Conservation (phyloP, 2,797 vertebrate genomes). For the Sebastiscus albofasciatus region DNA sequence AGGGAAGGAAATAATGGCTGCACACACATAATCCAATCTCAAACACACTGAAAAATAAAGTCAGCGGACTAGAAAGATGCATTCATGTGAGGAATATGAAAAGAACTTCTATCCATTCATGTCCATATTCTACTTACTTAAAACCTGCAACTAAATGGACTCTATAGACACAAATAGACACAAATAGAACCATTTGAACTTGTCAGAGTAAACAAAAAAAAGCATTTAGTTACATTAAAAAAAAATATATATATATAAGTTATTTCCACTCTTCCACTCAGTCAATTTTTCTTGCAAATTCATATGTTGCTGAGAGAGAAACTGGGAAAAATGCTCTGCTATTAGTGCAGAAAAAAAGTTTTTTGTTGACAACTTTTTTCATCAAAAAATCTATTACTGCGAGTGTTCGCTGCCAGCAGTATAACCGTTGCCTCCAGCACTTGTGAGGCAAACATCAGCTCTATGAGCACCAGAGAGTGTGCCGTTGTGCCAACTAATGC, state of each 20-base stretch:
- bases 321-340: not conserved
- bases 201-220: not conserved
- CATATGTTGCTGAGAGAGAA: not conserved
- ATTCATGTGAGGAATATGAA: slow-evolving; percentile 17
- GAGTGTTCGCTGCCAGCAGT: slow-evolving; percentile 25
- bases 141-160: not conserved
- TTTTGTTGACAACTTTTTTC: slow-evolving; percentile 21
- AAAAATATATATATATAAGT: not conserved
- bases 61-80: slow-evolving; percentile 7
- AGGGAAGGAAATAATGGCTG: slow-evolving; percentile 14
- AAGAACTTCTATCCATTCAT: slow-evolving; percentile 1
- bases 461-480: not conserved
- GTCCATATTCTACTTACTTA: not conserved
- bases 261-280: not conserved
- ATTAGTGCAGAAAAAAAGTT: slow-evolving; percentile 2
- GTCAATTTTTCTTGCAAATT: not conserved
- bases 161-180: not conserved
- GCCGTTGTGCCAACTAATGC: slow-evolving; percentile 22
- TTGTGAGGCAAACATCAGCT: slow-evolving; percentile 16
- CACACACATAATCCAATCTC: slow-evolving; percentile 11
- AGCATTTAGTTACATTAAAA: not conserved
- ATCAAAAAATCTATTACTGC: slow-evolving; percentile 29
- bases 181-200: not conserved
- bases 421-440: not conserved
- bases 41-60: slow-evolving; percentile 21